Conservation (phyloP, 2,888 invertebrate species). For the Apocheima hispidaria region DNA sequence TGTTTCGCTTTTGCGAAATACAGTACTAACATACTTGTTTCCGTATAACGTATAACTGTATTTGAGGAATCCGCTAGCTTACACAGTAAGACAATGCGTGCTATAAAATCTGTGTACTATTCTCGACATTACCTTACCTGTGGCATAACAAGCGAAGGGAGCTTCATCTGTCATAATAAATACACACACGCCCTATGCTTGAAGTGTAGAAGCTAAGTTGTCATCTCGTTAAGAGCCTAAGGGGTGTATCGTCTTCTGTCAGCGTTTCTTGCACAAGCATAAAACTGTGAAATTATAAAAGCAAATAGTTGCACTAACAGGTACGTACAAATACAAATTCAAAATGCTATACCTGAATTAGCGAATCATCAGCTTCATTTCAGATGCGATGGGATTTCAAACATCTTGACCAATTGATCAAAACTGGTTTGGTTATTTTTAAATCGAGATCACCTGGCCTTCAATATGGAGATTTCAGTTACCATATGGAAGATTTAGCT, state of each 20-base stretch:
- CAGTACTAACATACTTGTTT: slow-evolving; percentile 9
- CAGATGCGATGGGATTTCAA: not conserved
- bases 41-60: slow-evolving; percentile 28
- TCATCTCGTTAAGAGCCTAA: no score
- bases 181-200: not conserved
- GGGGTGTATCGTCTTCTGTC: no score
- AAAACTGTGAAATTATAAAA: not conserved
- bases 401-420: slow-evolving; percentile 17
- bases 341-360: not conserved
- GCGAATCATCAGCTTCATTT: slow-evolving; percentile 25
- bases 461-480: not conserved
- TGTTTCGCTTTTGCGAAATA: slow-evolving; percentile 38
- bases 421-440: slow-evolving; percentile 31
- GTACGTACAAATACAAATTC: no score
- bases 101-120: not conserved
- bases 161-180: not conserved
- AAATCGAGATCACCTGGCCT: slow-evolving; percentile 15
- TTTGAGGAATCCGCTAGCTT: slow-evolving; percentile 16
- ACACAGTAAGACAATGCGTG: slow-evolving; percentile 26
- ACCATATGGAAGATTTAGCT: no score
- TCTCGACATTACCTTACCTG: slow-evolving; percentile 1
- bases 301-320: no score
- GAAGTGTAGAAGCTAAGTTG: not conserved
- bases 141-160: not conserved
- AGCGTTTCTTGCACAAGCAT: not conserved